These are phyloP conservation scores for Tiliacea citrago DNA, from an alignment of 2,888 invertebrate genomes.

Conservation along the genomic window DNA sequence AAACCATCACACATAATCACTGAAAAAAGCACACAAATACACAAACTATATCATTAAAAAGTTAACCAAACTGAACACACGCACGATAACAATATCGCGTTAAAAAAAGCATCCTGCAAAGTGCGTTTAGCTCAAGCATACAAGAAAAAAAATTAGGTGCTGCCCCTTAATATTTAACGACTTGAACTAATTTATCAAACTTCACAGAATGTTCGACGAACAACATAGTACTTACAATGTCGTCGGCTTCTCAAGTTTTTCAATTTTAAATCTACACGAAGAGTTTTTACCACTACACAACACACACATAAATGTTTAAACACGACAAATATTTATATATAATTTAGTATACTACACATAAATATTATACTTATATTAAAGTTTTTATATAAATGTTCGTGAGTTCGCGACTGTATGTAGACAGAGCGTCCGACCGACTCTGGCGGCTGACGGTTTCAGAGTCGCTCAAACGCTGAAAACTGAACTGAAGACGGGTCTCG, in stretches of 20 bases:
- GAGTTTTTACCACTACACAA: conserved; percentile 61
- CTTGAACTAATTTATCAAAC: conserved; percentile 54
- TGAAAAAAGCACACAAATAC: not conserved
- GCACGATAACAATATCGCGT: not conserved
- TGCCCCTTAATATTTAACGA: conserved; percentile 16
- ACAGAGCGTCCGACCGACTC: conserved; percentile 69
- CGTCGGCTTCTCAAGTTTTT: conserved; percentile 56
- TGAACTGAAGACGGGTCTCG: conserved; percentile 63
- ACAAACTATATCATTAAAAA: not conserved
- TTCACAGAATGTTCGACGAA: conserved; percentile 23
- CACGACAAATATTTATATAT: conserved; percentile 14
- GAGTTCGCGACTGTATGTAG: conserved; percentile 38
- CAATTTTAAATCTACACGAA: conserved; percentile 54
- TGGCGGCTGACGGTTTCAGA: conserved; percentile 71
- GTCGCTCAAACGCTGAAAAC: conserved; percentile 70
- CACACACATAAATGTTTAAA: conserved; percentile 41
- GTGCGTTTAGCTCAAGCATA: not conserved
- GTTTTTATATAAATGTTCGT: conserved; percentile 40
- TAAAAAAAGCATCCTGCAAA: not conserved
- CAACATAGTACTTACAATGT: conserved; percentile 61
- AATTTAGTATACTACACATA: conserved; percentile 15
- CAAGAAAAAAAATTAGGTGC: not conserved
- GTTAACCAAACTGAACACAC: not conserved
- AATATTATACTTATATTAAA: conserved; percentile 26
- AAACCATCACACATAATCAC: not conserved